Percentiles rank a stretch among this genome's conserved stretches.
Evolutionary conservation across 2,888 invertebrate genomes (phyloP).

Genomic region (Cosmia trapezina): DNA sequence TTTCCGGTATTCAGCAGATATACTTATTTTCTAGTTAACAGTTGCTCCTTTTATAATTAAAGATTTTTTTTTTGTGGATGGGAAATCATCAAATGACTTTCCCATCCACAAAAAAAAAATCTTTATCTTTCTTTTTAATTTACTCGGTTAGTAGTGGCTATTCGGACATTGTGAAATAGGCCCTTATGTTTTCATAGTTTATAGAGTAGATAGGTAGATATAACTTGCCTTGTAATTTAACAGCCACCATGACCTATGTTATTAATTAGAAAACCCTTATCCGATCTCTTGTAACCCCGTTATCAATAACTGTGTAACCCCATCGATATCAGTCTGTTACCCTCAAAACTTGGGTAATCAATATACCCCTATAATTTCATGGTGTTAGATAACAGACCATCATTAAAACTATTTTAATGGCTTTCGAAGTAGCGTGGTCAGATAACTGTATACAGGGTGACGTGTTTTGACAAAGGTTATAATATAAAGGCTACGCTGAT

Average conservation of each 20-base stretch:
- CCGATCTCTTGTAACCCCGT: not conserved
- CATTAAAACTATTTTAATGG: constrained; percentile 63
- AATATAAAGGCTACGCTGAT: no score
- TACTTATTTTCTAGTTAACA: not conserved
- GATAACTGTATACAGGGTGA: constrained; percentile 15
- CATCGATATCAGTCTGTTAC: constrained; percentile 15
- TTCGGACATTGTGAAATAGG: no score
- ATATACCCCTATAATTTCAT: constrained; percentile 45
- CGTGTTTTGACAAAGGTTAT: not conserved
- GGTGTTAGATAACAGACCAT: constrained; percentile 42
- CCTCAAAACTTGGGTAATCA: constrained; percentile 51
- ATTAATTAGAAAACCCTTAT: constrained; percentile 21
- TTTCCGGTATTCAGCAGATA: not conserved
- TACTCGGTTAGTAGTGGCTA: no score
- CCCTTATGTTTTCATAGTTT: not conserved
- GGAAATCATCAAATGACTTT: no score
- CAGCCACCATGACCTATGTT: not conserved
- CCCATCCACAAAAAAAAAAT: no score
- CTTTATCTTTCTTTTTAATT: no score
- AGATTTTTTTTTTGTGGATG: no score
- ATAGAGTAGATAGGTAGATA: no score
- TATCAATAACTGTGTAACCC: constrained; percentile 34
- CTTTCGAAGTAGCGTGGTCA: constrained; percentile 31
- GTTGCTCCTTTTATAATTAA: not conserved
- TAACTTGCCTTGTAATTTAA: no score